These are phyloP conservation scores for Eulemur rufifrons DNA, from an alignment of 2,113 vertebrate species.

Conservation along the genomic window DNA sequence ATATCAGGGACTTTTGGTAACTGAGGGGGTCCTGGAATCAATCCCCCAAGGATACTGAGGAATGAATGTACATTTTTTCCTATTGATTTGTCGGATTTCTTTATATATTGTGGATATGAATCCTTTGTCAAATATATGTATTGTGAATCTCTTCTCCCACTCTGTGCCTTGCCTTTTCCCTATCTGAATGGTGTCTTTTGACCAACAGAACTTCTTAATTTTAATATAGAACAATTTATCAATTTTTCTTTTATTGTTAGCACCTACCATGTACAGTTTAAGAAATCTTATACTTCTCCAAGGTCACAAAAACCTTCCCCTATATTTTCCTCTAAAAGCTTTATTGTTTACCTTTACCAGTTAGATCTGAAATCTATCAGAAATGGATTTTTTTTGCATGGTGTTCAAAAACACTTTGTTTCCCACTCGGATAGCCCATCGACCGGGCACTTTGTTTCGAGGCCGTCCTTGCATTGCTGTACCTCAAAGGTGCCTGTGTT, in stretches of 20 bases:
- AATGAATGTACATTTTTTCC: not conserved
- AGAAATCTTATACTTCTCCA: not conserved
- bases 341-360: not conserved
- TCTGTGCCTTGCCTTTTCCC: not conserved
- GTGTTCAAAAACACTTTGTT: not conserved
- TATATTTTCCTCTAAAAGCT: not conserved
- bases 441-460: not conserved
- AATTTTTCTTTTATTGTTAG: not conserved
- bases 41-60: not conserved
- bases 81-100: not conserved
- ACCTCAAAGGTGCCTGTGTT: fast-evolving
- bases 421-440: fast-evolving
- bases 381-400: not conserved
- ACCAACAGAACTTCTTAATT: not conserved
- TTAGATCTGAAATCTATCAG: conserved; percentile 1
- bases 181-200: not conserved
- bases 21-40: not conserved
- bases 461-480: fast-evolving
- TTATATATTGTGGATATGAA: not conserved
- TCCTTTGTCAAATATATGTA: not conserved
- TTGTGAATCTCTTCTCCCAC: not conserved
- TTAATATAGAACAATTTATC: not conserved
- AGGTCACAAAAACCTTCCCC: not conserved
- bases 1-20: not conserved
- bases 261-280: not conserved